phyloP scores from a whole-genome alignment of 2,888 invertebrate genomes.

The Stegana nigrithorax region DNA sequence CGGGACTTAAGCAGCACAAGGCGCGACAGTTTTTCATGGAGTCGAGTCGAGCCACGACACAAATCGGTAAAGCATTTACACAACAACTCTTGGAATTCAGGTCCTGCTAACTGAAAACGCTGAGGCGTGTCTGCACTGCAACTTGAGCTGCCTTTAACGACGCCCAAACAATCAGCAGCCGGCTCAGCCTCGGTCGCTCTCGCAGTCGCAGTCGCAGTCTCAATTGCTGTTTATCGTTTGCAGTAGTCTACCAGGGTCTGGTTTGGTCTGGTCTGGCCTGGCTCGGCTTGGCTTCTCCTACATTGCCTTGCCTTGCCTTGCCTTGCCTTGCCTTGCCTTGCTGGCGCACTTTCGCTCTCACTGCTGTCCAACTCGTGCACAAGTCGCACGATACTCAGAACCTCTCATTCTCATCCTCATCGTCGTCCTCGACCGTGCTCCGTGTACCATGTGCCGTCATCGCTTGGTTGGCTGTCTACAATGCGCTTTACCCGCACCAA shows the following conservation, averaged over 20 bases:
- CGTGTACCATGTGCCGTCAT: no score
- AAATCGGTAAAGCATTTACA: conserved; percentile 9
- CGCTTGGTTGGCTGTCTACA: no score
- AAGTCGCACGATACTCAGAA: no score
- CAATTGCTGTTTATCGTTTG: neutral
- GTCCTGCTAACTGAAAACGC: neutral
- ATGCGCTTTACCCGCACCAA: neutral
- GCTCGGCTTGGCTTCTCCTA: neutral
- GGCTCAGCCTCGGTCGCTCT: neutral
- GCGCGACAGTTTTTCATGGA: conserved; percentile 53
- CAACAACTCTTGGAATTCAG: neutral
- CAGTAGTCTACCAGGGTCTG: no score
- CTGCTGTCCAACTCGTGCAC: no score
- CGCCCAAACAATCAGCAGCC: neutral
- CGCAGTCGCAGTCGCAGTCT: neutral
- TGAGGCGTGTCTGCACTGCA: neutral
- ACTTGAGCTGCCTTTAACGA: neutral
- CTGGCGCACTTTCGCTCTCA: no score
- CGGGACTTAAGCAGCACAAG: conserved; percentile 20
- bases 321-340: neutral
- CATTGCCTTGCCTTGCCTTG: neutral
- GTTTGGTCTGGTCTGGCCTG: no score
- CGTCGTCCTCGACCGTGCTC: neutral
- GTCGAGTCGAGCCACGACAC: conserved; percentile 47
- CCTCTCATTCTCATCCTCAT: no score